phyloP scores from a whole-genome alignment of 2,113 vertebrate species.

The Ariopsis seemanni region DNA sequence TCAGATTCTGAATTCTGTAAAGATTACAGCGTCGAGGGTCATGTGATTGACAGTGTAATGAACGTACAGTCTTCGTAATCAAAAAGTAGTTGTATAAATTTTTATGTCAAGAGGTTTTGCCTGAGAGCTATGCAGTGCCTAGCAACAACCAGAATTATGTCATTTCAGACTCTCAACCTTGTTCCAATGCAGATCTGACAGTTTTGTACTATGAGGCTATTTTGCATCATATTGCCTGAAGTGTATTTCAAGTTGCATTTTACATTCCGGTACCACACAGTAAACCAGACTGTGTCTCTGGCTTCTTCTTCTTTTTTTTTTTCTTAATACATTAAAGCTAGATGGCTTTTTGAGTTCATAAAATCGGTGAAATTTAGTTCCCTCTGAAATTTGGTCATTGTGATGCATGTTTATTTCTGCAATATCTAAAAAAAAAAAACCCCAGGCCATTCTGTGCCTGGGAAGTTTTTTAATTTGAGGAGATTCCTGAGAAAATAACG shows the following conservation, averaged over 20 bases:
- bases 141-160: slow-evolving; percentile 1
- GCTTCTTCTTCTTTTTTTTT: not conserved
- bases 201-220: not conserved
- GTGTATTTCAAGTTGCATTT: not conserved
- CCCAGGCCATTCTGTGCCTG: too few relatives aligned
- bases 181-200: not conserved
- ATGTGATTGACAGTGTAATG: slow-evolving; percentile 1
- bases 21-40: not conserved
- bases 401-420: too few relatives aligned
- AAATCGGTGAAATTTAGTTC: too few relatives aligned
- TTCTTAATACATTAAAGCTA: too few relatives aligned
- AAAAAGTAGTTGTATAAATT: not conserved
- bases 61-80: not conserved
- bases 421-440: too few relatives aligned
- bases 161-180: not conserved
- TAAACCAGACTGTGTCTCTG: not conserved
- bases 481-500: too few relatives aligned
- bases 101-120: not conserved
- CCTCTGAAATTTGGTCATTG: too few relatives aligned
- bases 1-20: not conserved
- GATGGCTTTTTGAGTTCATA: too few relatives aligned
- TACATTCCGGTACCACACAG: not conserved
- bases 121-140: slow-evolving; percentile 1
- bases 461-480: too few relatives aligned
- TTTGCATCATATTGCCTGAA: not conserved